phyloP scores from a whole-genome alignment of 2,888 invertebrate genomes.

The Parnassius mnemosyne region DNA sequence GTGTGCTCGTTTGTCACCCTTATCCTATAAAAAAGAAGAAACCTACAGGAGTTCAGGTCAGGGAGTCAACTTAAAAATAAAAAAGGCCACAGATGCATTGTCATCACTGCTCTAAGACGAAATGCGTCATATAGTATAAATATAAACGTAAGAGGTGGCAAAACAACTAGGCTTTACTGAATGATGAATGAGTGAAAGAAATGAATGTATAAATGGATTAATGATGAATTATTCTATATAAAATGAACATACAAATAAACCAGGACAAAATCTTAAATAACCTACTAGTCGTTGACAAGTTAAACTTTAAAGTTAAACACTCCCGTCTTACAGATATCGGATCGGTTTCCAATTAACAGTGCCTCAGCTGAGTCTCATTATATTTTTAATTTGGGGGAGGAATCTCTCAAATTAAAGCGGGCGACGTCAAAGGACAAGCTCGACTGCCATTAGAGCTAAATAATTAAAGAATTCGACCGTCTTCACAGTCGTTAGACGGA shows the following conservation, averaged over 20 bases:
- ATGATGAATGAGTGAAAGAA: no score
- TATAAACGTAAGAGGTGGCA: no score
- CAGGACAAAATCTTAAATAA: constrained; percentile 34
- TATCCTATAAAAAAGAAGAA: no score
- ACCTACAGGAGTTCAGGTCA: no score
- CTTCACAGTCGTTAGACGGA: constrained; percentile 70
- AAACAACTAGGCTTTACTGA: no score
- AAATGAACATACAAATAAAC: background rate
- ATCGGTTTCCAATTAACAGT: constrained; percentile 80
- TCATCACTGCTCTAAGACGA: no score
- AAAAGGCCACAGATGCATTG: no score
- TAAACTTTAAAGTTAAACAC: constrained; percentile 53
- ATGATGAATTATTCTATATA: no score
- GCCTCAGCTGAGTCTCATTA: constrained; percentile 75
- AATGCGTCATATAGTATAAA: no score
- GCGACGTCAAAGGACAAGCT: constrained; percentile 77
- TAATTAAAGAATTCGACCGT: constrained; percentile 79
- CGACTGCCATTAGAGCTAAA: constrained; percentile 77
- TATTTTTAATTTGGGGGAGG: constrained; percentile 80
- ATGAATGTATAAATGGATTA: no score
- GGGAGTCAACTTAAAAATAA: no score
- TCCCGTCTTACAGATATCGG: constrained; percentile 52
- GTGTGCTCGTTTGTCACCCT: no score
- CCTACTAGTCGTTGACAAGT: constrained; percentile 38
- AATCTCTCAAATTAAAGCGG: constrained; percentile 76